Base-by-base conservation (phyloP, 1,140 invertebrate species). In the Calephelis virginiensis region DNA sequence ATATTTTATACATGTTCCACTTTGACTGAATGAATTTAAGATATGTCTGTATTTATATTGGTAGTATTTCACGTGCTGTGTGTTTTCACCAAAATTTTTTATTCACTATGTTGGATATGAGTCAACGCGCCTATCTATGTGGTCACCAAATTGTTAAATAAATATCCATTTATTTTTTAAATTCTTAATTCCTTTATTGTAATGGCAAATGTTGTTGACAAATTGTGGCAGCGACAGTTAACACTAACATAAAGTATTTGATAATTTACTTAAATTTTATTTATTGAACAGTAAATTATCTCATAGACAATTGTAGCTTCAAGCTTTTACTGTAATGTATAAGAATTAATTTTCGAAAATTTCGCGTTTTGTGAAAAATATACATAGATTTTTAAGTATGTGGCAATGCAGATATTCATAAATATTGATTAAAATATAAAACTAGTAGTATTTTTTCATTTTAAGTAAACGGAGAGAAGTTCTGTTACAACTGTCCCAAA, bases 401-500 rank as follows among this genome's bases (percentile, higher is more conserved):
- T 89, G 89, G 89, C 89, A 91, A 91, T 91, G 89, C 89, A 91
- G 89, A 91, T 91, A 86, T 84, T 88, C 84, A 87, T 86, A 81
- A 87, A 83, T 85, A 81, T 80, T 82, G 77, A 82, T 86, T 80
- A 72, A 43, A 81, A 86, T 85, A 81, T 75, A 83, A 80, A 85
- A 83, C 76, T 80, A 65, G 63, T 82, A 83, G 82, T 84, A 85
- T 79, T 78, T 87, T 85, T 85, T 82, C 82, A 86, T 86, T 85
- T 65, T 65, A 56, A 65, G 63, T 75, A 73, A 82, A 81, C 77
- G 82, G 79, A 83, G 81, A 78, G 69, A 77, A 70, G 74, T 80
- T 89, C 83, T 81, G 70, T 82, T 76, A 77, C 76, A 89, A 86
- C 80, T 87, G 87, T 90, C 87, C 89, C 87, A 89, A 89, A 91